Conservation (phyloP, 2,797 vertebrate genomes). For the Anableps anableps region DNA sequence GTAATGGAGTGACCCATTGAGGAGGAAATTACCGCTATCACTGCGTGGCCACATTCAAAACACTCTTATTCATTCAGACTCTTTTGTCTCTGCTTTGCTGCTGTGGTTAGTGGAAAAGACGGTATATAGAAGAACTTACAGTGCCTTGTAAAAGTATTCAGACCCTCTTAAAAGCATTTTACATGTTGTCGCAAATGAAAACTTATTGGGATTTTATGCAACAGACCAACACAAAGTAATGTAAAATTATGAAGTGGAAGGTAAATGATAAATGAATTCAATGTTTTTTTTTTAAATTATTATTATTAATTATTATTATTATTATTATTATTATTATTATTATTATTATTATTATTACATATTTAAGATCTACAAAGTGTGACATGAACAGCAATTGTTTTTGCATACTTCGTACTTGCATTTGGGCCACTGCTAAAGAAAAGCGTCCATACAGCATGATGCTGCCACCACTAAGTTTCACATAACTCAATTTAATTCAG, state of each 20-base stretch:
- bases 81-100: slow-evolving; percentile 64
- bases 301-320: neutral
- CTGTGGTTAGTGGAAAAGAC: slow-evolving; percentile 41
- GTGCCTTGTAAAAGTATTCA: neutral
- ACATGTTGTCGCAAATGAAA: neutral
- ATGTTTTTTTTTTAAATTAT: neutral
- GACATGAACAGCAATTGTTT: too few species aligned
- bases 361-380: too few species aligned
- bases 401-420: too few species aligned
- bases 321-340: neutral
- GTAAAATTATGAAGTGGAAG: neutral
- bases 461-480: too few species aligned
- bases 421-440: too few species aligned
- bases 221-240: neutral
- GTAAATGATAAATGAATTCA: neutral
- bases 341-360: too few species aligned
- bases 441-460: too few species aligned
- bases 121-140: neutral
- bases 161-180: neutral
- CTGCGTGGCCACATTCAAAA: slow-evolving; percentile 44
- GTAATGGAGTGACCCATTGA: slow-evolving; percentile 74
- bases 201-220: neutral
- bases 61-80: slow-evolving; percentile 59
- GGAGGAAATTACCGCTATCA: slow-evolving; percentile 67
- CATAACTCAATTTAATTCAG: too few species aligned